Evolutionary conservation across 2,888 invertebrate species (phyloP).

Genomic region (Xylota segnis): DNA sequence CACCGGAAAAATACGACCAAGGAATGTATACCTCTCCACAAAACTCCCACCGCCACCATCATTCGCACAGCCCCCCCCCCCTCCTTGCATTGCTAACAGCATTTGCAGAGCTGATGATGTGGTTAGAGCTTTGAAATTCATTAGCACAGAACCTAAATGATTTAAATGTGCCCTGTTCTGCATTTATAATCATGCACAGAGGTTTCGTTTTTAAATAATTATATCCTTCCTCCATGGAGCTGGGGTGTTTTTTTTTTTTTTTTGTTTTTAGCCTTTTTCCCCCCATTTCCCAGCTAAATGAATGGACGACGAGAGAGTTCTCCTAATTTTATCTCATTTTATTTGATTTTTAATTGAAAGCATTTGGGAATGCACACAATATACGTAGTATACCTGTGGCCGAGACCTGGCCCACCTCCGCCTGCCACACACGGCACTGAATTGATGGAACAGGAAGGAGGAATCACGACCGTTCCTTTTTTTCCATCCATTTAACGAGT

Average conservation of each 20-base stretch:
- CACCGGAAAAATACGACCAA: slow-evolving; percentile 35
- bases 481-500: slow-evolving; percentile 55
- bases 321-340: slow-evolving; percentile 77
- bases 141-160: slow-evolving; percentile 77
- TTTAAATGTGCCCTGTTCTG: slow-evolving; percentile 77
- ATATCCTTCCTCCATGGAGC: slow-evolving; percentile 68
- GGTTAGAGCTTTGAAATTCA: slow-evolving; percentile 78
- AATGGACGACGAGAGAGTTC: slow-evolving; percentile 70
- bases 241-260: slow-evolving; percentile 27
- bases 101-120: slow-evolving; percentile 78
- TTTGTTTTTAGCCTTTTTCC: too few relatives aligned
- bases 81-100: slow-evolving; percentile 49
- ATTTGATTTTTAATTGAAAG: slow-evolving; percentile 77
- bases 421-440: slow-evolving; percentile 3
- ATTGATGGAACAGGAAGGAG: slow-evolving; percentile 27
- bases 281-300: slow-evolving; percentile 47
- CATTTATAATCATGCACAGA: slow-evolving; percentile 76
- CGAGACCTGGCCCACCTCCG: slow-evolving; percentile 24
- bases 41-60: slow-evolving; percentile 9
- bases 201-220: slow-evolving; percentile 77
- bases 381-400: slow-evolving; percentile 55
- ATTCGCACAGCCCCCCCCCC: too few relatives aligned
- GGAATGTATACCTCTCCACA: slow-evolving; percentile 18
- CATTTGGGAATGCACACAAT: slow-evolving; percentile 75
- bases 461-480: slow-evolving; percentile 61